Conservation (phyloP, 2,113 vertebrate genomes). For the Poecilia latipinna region DNA sequence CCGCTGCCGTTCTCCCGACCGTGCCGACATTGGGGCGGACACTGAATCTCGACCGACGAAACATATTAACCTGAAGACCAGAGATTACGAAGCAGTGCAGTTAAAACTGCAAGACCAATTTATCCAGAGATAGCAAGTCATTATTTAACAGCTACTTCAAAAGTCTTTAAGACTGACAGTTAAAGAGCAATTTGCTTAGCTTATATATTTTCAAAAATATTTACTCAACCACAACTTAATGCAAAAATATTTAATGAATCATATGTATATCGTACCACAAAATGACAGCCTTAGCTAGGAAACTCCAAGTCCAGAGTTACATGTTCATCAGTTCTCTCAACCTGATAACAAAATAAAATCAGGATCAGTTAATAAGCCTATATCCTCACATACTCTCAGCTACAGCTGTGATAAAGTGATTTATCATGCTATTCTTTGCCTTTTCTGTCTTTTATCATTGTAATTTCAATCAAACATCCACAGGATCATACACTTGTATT, state of each 20-base stretch:
- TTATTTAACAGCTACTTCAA: background rate
- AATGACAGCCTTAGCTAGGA: background rate
- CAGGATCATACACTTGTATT: no score
- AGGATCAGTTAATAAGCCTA: background rate
- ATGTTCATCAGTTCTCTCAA: background rate
- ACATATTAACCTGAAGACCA: conserved; percentile 78
- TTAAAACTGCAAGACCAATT: background rate
- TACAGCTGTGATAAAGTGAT: no score
- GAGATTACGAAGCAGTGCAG: background rate
- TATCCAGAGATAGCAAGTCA: background rate
- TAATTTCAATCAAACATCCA: no score
- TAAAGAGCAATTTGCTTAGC: background rate
- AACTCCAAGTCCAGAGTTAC: background rate
- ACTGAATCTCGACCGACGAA: conserved; percentile 90
- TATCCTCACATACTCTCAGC: no score
- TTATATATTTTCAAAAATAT: background rate
- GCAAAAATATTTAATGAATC: background rate
- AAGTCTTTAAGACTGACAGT: background rate
- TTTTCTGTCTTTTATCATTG: no score
- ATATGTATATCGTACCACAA: background rate
- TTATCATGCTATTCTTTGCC: no score
- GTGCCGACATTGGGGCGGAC: conserved; percentile 86
- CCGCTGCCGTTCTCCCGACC: conserved; percentile 59
- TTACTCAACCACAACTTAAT: background rate
- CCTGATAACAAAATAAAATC: background rate